Evolutionary conservation across 2,888 invertebrate genomes (phyloP).

Genomic region (Xanthia togata): DNA sequence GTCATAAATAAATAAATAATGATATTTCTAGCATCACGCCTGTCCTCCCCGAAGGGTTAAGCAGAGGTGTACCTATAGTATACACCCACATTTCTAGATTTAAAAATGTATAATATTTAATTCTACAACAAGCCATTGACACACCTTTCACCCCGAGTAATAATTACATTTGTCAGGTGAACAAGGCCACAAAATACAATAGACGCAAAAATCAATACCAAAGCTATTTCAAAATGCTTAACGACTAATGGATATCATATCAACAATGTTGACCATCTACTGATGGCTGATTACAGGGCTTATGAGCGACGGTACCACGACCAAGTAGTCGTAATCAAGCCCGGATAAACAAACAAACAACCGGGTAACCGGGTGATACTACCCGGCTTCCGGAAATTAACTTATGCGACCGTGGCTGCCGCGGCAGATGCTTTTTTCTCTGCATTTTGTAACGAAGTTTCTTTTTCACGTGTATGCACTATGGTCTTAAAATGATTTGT

Average conservation of each 20-base stretch:
- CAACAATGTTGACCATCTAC: constrained; percentile 72
- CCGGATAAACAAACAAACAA: constrained; percentile 66
- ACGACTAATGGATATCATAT: constrained; percentile 70
- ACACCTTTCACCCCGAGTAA: constrained; percentile 17
- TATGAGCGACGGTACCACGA: constrained; percentile 58
- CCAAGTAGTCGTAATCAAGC: constrained; percentile 64
- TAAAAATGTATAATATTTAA: not conserved
- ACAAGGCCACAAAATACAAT: constrained; percentile 49
- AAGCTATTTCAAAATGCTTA: constrained; percentile 69
- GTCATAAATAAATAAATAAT: too few relatives aligned
- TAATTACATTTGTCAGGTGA: constrained; percentile 20
- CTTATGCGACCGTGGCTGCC: constrained; percentile 60
- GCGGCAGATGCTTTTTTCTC: constrained; percentile 33
- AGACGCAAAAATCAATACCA: constrained; percentile 62
- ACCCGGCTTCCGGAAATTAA: constrained; percentile 61
- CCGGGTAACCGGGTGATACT: constrained; percentile 42
- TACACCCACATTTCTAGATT: not conserved
- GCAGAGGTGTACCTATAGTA: not conserved
- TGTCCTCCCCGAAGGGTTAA: not conserved
- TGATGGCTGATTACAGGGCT: constrained; percentile 66
- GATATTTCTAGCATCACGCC: not conserved
- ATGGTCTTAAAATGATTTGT: constrained; percentile 34
- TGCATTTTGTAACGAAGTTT: constrained; percentile 31
- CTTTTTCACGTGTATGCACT: constrained; percentile 12
- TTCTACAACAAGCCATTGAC: not conserved